Conservation (phyloP, 2,113 vertebrate species). For the Ailuropoda melanoleuca region DNA sequence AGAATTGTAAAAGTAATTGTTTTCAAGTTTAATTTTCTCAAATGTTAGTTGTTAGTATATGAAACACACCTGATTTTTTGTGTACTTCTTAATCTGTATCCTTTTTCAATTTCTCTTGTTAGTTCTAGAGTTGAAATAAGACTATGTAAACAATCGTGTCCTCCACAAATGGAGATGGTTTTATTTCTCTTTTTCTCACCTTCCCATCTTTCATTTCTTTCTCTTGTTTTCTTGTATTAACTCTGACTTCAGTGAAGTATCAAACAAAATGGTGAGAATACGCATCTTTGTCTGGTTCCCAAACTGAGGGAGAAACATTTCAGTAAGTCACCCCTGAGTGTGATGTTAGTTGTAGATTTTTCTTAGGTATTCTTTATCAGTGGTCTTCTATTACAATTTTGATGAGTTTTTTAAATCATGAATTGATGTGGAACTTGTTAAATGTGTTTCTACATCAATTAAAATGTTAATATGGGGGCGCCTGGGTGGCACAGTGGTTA, state of each 20-base stretch:
- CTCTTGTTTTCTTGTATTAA: background rate
- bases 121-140: background rate
- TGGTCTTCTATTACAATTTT: background rate
- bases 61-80: background rate
- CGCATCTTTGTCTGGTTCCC: background rate
- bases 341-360: background rate
- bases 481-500: too few relatives aligned
- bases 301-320: background rate
- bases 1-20: background rate
- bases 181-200: background rate
- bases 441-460: background rate
- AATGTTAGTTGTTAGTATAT: background rate
- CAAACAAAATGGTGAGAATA: background rate
- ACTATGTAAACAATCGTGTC: background rate
- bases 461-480: background rate
- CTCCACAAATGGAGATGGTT: background rate
- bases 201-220: background rate
- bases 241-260: background rate
- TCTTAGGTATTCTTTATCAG: background rate
- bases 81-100: background rate
- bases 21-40: background rate
- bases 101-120: background rate
- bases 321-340: background rate
- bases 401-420: background rate
- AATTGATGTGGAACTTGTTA: background rate